Evolutionary conservation across 2,113 vertebrate genomes (phyloP).

Genomic region (Aegithalos caudatus): DNA sequence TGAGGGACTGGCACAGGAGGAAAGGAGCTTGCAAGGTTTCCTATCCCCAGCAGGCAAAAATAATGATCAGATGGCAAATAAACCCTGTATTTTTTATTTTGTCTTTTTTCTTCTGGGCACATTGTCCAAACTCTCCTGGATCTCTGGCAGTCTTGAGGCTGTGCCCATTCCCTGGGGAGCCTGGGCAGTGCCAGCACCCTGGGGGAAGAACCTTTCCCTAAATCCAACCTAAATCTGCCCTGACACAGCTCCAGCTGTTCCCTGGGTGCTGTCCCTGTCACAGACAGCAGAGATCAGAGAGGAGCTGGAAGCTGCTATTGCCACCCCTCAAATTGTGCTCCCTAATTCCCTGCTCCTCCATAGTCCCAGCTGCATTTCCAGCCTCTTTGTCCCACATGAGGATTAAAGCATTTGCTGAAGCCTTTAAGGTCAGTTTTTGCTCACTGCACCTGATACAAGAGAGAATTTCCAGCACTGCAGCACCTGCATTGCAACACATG

Average conservation of each 20-base stretch:
- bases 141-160: not conserved
- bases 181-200: not conserved
- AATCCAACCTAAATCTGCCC: fast-evolving
- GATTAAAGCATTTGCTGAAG: not conserved
- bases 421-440: not conserved
- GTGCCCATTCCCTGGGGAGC: not conserved
- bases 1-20: not conserved
- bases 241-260: not conserved
- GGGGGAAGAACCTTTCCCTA: not conserved
- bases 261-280: not conserved
- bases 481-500: not conserved
- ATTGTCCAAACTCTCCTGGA: not conserved
- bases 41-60: not conserved
- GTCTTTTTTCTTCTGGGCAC: not conserved
- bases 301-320: not conserved
- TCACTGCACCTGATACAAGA: not conserved
- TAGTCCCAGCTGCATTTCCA: not conserved
- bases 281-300: not conserved
- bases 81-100: not conserved
- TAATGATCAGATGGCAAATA: not conserved
- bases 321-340: not conserved
- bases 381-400: not conserved
- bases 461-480: not conserved
- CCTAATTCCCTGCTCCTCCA: not conserved
- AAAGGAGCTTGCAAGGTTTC: not conserved